Conservation (phyloP, 2,113 vertebrate species). For the Limanda limanda region DNA sequence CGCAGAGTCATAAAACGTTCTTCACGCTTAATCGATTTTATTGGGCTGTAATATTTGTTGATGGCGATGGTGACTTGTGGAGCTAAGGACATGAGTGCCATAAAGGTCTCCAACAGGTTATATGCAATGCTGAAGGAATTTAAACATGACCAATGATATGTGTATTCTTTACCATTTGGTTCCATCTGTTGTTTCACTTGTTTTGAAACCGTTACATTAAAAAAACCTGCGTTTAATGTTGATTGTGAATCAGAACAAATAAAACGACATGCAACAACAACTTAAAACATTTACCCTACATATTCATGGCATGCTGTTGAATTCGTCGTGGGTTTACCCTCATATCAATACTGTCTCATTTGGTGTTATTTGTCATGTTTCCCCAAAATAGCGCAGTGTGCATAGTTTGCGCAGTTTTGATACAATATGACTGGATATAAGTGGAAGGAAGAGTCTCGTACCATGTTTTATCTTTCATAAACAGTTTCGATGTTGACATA, state of each 20-base stretch:
- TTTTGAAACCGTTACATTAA: too few relatives aligned
- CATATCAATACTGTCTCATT: too few relatives aligned
- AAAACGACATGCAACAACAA: too few relatives aligned
- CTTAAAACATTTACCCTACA: too few relatives aligned
- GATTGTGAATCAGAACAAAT: too few relatives aligned
- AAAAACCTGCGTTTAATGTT: too few relatives aligned
- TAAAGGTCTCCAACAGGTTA: background rate
- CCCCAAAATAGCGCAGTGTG: too few relatives aligned
- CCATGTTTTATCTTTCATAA: background rate
- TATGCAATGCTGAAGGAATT: background rate
- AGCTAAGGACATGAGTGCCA: constrained; percentile 8
- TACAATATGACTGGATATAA: too few relatives aligned
- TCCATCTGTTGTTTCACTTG: background rate
- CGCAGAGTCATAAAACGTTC: background rate
- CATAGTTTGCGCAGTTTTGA: too few relatives aligned
- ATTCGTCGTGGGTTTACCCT: too few relatives aligned
- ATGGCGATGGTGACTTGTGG: background rate
- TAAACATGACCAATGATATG: background rate
- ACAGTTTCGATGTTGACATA: background rate
- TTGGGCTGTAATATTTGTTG: constrained; percentile 41
- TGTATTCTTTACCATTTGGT: background rate
- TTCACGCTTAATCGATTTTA: constrained; percentile 49
- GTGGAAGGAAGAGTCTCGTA: background rate
- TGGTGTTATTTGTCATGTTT: too few relatives aligned
- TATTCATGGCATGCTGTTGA: too few relatives aligned